A percentile compares a stretch with the other conserved stretches of the same genome.
Conservation (phyloP, 2,888 invertebrate genomes). For the Pantelozetes paolii region DNA sequence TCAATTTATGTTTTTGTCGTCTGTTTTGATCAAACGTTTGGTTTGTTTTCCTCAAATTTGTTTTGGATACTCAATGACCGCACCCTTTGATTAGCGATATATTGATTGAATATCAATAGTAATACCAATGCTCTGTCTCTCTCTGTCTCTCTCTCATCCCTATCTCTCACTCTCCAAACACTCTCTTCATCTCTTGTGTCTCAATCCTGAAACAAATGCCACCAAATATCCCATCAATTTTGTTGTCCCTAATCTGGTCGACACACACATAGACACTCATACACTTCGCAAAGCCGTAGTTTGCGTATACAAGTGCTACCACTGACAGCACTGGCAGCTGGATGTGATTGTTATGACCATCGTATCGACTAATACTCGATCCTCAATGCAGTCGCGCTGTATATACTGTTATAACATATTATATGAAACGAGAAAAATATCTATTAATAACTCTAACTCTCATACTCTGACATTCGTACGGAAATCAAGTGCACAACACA, state of each 20-base stretch:
- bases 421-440: neutral
- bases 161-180: neutral
- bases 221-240: neutral
- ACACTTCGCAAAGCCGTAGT: neutral
- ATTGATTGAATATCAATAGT: neutral
- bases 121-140: too few species aligned
- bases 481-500: conserved; percentile 21
- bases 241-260: neutral
- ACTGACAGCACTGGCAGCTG: conserved; percentile 6
- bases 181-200: too few species aligned
- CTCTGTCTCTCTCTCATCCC: neutral
- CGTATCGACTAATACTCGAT: conserved; percentile 17
- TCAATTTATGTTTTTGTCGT: neutral
- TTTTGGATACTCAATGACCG: neutral
- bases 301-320: neutral
- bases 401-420: neutral
- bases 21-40: too few species aligned
- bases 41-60: neutral
- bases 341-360: conserved; percentile 19
- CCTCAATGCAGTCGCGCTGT: too few species aligned
- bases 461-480: conserved; percentile 27
- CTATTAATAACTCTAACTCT: conserved; percentile 18
- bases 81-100: neutral
- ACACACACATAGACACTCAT: neutral
- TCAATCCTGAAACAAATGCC: neutral